Percentiles rank a stretch among this genome's conserved stretches.
Conservation (phyloP, 1,140 invertebrate species). For the Plodia interpunctella region DNA sequence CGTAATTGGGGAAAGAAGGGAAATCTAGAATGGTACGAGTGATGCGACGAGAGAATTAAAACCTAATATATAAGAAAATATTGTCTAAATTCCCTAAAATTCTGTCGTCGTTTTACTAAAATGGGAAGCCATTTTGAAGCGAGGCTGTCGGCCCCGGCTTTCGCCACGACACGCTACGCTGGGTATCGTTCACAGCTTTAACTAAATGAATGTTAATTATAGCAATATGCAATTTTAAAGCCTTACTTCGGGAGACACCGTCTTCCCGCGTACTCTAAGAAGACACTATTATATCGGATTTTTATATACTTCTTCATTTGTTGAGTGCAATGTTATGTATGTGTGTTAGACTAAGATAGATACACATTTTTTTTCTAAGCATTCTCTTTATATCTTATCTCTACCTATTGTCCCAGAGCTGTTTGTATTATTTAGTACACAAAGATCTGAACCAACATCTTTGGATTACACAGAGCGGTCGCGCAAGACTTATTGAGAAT, state of each 20-base stretch:
- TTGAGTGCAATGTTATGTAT: conserved; percentile 1
- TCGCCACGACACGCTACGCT: conserved; percentile 11
- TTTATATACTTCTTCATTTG: conserved; percentile 5
- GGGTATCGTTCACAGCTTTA: conserved; percentile 30
- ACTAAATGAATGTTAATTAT: conserved; percentile 28
- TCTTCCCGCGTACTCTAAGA: conserved; percentile 11
- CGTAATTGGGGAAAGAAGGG: too few species aligned
- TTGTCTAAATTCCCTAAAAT: too few species aligned
- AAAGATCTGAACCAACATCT: neutral
- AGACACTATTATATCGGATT: conserved; percentile 6
- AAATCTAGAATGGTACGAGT: neutral
- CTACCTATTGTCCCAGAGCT: conserved; percentile 1
- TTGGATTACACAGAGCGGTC: too few species aligned
- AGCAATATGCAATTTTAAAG: conserved; percentile 35
- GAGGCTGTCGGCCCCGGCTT: neutral
- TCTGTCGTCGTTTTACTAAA: too few species aligned
- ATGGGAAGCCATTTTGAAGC: neutral
- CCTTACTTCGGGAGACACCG: conserved; percentile 19
- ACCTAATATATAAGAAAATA: too few species aligned
- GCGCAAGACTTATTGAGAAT: too few species aligned
- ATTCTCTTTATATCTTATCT: neutral
- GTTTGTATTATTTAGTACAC: neutral
- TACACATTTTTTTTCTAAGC: conserved; percentile 2
- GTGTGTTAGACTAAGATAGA: conserved; percentile 4
- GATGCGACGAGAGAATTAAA: too few species aligned